These are phyloP conservation scores for Asarcornis scutulata DNA, from an alignment of 2,113 vertebrate genomes.

Conservation along the genomic window DNA sequence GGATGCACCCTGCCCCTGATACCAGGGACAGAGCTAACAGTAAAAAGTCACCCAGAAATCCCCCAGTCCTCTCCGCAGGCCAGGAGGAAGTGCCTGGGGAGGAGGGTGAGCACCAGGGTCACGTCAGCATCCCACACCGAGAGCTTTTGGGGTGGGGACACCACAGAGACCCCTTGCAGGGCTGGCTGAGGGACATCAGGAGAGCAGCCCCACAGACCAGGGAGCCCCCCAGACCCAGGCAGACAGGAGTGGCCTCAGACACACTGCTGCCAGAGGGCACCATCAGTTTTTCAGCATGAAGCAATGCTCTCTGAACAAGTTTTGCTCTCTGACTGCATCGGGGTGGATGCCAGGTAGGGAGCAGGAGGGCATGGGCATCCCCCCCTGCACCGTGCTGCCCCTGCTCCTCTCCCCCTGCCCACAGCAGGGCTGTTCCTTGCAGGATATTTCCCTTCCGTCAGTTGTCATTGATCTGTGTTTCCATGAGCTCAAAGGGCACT, in stretches of 20 bases:
- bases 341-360: neutral
- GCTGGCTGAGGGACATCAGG: no score
- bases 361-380: accelerated
- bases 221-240: no score
- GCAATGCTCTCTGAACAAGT: neutral
- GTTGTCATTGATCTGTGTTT: neutral
- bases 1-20: neutral
- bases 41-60: neutral
- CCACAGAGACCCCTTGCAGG: neutral
- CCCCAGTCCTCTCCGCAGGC: accelerated
- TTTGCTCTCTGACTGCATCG: neutral
- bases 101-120: accelerated
- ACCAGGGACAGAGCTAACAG: neutral
- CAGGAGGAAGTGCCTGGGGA: neutral
- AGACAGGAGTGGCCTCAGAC: no score
- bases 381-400: accelerated
- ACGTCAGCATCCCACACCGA: neutral
- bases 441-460: neutral
- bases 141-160: neutral
- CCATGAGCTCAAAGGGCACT: neutral
- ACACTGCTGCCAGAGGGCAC: conserved; percentile 6
- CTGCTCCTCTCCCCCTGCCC: neutral
- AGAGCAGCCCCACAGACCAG: no score
- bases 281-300: conserved; percentile 7
- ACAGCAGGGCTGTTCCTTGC: accelerated